A percentile compares a stretch with the other conserved stretches of the same genome.
These are phyloP conservation scores for Enteromius treurensis DNA, from an alignment of 2,797 vertebrate species.

Conservation along the genomic window DNA sequence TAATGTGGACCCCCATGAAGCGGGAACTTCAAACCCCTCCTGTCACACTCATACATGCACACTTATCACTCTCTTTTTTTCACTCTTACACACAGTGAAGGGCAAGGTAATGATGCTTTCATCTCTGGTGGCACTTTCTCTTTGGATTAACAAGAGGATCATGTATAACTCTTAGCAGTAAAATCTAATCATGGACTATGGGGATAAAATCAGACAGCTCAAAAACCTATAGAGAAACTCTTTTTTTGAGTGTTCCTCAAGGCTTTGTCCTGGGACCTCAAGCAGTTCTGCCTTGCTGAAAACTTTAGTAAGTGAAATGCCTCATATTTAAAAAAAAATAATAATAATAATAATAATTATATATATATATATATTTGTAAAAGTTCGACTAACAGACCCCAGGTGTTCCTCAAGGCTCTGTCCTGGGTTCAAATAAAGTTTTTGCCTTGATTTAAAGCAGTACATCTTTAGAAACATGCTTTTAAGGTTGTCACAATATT, in stretches of 20 bases:
- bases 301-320: slow-evolving; percentile 70
- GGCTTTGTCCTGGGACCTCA: slow-evolving; percentile 74
- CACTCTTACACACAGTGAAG: slow-evolving; percentile 27
- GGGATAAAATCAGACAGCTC: slow-evolving; percentile 54
- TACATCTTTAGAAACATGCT: background rate
- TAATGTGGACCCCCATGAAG: slow-evolving; percentile 9
- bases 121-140: slow-evolving; percentile 54
- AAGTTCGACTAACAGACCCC: background rate
- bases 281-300: slow-evolving; percentile 58
- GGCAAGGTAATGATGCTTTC: slow-evolving; percentile 38
- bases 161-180: slow-evolving; percentile 58
- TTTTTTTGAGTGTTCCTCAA: slow-evolving; percentile 50
- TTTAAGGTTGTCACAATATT: background rate
- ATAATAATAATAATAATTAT: too few relatives aligned
- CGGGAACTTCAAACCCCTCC: slow-evolving; percentile 15
- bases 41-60: slow-evolving; percentile 27
- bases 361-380: too few relatives aligned
- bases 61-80: slow-evolving; percentile 26
- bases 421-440: background rate
- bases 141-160: slow-evolving; percentile 59
- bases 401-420: background rate
- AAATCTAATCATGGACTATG: slow-evolving; percentile 69
- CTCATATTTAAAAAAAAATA: slow-evolving; percentile 57
- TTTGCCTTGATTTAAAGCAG: background rate
- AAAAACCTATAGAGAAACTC: slow-evolving; percentile 73